Evolutionary conservation across 2,888 invertebrate species (phyloP), one percentile per base, ranked within the genome.

Genomic region (Sipha maydis): DNA sequence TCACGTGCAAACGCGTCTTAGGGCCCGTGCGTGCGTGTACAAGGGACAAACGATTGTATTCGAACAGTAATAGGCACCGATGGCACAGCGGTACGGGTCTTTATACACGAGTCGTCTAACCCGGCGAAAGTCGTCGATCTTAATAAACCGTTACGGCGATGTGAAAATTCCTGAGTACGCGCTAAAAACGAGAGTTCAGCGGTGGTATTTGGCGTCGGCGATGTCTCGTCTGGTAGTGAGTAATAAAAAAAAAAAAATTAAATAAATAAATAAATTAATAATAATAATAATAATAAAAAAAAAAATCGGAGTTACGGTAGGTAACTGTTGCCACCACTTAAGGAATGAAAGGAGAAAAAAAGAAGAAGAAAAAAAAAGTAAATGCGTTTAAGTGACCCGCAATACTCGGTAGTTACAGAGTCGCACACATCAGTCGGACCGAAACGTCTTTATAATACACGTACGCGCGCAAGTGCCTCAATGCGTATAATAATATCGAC

Each of bases 401-500:
- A 41, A 75, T 56, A 76, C 38, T 76, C 38, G 56, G 61, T 61
- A 54, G 38, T 56, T 76, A 75, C 28, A 48, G 4, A 75, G n/a
- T 56, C 69, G n/a, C 69, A 86, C 71, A 79, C 86, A 78, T 86
- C 78, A 86, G 86, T 86, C 78, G 79, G 54, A 79, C 86, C 79
- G 86, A 86, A 79, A 86, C 86, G 79, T 78, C 79, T 86, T 79
- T 69, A 84, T 25, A 56, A 14, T 25, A n/a, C 67, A 17, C 31
- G 17, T 28, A 17, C 17, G 17, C 28, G 3, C 4, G 11, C 8
- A 67, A n/a, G n/a, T n/a, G n/a, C 9, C 25, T 8, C 7, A 1
- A 0, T 9, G n/a, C 67, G 11, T n/a, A 9, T 28, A 31, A 28
- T 61, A 61, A 61, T 3, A 25, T 25, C 61, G 61, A 61, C 28